A percentile compares a stretch with the other conserved stretches of the same genome.
These are phyloP conservation scores for Drosophila burlai DNA, from an alignment of 1,140 invertebrate species.

Conservation along the genomic window DNA sequence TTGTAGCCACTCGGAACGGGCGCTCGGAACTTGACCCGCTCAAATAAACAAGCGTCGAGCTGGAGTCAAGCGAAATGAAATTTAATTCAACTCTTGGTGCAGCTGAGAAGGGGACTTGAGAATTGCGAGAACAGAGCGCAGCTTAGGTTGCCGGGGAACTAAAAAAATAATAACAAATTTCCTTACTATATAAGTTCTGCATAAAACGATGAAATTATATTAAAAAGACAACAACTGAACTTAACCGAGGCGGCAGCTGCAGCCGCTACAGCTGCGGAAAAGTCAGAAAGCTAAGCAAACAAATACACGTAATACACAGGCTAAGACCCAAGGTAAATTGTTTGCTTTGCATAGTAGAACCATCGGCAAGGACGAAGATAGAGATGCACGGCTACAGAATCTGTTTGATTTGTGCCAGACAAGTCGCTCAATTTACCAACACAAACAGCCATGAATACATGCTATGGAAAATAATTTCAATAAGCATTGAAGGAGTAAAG, in stretches of 20 bases:
- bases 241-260: background rate
- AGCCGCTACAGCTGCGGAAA: conserved; percentile 23
- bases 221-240: conserved; percentile 31
- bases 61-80: conserved; percentile 51
- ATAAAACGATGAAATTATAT: conserved; percentile 54
- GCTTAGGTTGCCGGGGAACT: background rate
- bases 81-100: conserved; percentile 48
- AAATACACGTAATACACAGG: conserved; percentile 38
- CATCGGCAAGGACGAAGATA: background rate
- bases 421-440: conserved; percentile 21
- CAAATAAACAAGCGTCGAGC: conserved; percentile 51
- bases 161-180: background rate
- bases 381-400: conserved; percentile 12
- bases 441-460: conserved; percentile 1
- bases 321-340: conserved; percentile 53
- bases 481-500: background rate
- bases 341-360: conserved; percentile 11
- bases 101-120: background rate
- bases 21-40: background rate
- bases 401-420: conserved; percentile 36
- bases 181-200: background rate
- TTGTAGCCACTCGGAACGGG: background rate
- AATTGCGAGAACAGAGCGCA: background rate
- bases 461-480: background rate
- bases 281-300: conserved; percentile 47